These are phyloP conservation scores for Lamellibrachia luymesi DNA, from an alignment of 1,140 invertebrate genomes.

Conservation along the genomic window DNA sequence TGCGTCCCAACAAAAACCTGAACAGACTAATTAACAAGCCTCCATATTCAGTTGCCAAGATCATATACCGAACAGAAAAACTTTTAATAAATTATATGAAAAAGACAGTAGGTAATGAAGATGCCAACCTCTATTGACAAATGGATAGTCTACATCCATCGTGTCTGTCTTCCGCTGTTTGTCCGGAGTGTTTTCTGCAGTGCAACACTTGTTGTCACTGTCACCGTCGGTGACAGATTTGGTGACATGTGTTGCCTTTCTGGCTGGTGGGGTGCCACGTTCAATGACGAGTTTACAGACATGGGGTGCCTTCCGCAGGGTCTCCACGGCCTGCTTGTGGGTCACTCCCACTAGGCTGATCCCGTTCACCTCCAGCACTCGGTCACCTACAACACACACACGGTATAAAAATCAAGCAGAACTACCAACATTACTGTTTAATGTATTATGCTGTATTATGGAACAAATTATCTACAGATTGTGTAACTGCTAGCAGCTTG, in stretches of 20 bases:
- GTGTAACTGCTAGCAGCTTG: too few species aligned
- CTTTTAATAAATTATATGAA: background rate
- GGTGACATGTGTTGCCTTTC: background rate
- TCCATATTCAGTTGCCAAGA: background rate
- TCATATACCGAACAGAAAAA: background rate
- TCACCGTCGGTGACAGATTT: background rate
- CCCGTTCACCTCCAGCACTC: slow-evolving; percentile 87
- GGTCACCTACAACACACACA: slow-evolving; percentile 64
- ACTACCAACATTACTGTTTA: background rate
- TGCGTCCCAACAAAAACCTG: background rate
- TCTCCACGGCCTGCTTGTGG: slow-evolving; percentile 89
- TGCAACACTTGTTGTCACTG: background rate
- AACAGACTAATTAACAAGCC: background rate
- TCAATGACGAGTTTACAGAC: slow-evolving; percentile 73
- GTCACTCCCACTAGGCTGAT: slow-evolving; percentile 79
- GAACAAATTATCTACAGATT: too few species aligned
- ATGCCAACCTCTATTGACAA: background rate
- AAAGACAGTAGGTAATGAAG: background rate
- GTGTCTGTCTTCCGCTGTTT: slow-evolving; percentile 47
- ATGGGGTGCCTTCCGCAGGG: slow-evolving; percentile 79
- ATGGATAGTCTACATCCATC: slow-evolving; percentile 65
- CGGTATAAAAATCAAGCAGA: background rate
- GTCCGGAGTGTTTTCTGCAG: background rate
- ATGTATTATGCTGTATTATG: background rate
- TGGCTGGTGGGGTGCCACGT: slow-evolving; percentile 57